Evolutionary conservation across 2,113 vertebrate species (phyloP).

Genomic region (Proterorhinus semilunaris): DNA sequence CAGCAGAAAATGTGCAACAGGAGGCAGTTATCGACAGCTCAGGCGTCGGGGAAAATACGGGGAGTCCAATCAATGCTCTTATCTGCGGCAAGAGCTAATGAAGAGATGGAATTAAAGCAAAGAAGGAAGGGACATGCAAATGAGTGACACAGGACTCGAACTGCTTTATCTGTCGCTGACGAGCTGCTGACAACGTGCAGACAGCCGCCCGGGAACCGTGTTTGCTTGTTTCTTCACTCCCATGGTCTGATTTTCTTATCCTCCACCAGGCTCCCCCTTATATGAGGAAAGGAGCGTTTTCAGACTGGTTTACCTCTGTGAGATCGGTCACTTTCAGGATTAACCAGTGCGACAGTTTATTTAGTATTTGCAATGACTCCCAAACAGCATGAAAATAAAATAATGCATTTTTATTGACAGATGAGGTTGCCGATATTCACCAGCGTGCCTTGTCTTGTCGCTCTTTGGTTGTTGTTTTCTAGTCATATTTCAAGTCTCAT

Average conservation of each 20-base stretch:
- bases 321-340: too few relatives aligned
- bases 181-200: background rate
- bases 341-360: too few relatives aligned
- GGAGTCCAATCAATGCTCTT: constrained; percentile 75
- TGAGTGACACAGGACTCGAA: constrained; percentile 21
- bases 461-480: too few relatives aligned
- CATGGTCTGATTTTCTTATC: background rate
- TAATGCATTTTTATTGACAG: too few relatives aligned
- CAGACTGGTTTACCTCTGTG: too few relatives aligned
- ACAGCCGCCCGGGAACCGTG: background rate
- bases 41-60: constrained; percentile 62
- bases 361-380: too few relatives aligned
- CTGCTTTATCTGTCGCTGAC: background rate
- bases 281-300: too few relatives aligned
- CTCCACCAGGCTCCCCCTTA: too few relatives aligned
- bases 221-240: background rate
- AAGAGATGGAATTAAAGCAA: constrained; percentile 65
- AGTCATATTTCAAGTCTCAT: too few relatives aligned
- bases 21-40: constrained; percentile 69
- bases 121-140: constrained; percentile 54
- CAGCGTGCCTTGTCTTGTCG: too few relatives aligned
- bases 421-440: too few relatives aligned
- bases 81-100: constrained; percentile 77
- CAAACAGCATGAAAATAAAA: too few relatives aligned
- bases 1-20: constrained; percentile 69